phyloP scores from a whole-genome alignment of 2,797 vertebrate genomes.

The Podarcis lilfordi region DNA sequence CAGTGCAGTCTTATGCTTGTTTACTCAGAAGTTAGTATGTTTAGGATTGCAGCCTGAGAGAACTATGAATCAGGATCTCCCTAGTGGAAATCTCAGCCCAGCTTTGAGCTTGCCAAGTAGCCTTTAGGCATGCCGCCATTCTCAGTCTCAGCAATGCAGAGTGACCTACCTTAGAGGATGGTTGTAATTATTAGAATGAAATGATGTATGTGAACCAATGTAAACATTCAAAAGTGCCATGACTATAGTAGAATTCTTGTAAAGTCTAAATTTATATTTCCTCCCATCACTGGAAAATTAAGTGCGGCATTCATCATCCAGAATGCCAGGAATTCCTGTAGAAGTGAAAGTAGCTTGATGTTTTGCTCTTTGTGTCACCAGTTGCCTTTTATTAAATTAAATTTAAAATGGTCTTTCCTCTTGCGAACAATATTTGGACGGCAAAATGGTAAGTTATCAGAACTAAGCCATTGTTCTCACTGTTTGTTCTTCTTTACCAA shows the following conservation, averaged over 20 bases:
- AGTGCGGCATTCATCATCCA: neutral
- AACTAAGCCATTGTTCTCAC: conserved; percentile 58
- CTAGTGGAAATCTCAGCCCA: neutral
- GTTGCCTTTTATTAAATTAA: conserved; percentile 77
- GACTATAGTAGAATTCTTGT: neutral
- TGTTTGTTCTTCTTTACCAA: conserved; percentile 59
- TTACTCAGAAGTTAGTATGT: neutral
- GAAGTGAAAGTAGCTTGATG: neutral
- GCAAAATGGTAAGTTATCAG: conserved; percentile 87
- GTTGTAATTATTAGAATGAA: neutral
- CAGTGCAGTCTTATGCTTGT: neutral
- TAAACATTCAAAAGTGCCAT: neutral
- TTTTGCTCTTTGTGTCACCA: conserved; percentile 35
- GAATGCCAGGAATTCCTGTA: neutral
- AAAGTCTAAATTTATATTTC: neutral
- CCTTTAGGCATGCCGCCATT: neutral
- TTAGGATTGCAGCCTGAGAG: neutral
- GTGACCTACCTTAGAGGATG: neutral
- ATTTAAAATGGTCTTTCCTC: conserved; percentile 80
- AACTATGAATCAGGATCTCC: neutral
- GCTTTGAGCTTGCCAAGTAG: neutral
- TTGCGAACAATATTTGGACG: conserved; percentile 84
- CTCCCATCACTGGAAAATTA: neutral
- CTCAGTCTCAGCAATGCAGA: neutral
- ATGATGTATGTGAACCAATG: neutral